A percentile compares a stretch with the other conserved stretches of the same genome.
Conservation (phyloP, 2,113 vertebrate genomes). For the Ranitomeya imitator region DNA sequence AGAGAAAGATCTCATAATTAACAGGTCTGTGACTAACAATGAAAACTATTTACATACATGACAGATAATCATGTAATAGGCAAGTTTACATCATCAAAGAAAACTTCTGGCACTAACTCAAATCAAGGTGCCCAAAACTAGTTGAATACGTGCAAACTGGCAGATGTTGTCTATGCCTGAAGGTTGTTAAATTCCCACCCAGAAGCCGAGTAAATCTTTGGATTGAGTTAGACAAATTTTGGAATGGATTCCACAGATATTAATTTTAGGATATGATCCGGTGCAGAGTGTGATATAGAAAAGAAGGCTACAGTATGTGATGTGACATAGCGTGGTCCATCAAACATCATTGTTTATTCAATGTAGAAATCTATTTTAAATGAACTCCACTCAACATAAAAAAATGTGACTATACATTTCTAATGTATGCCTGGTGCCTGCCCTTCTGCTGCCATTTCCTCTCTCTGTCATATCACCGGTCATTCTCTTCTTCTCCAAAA, state of each 20-base stretch:
- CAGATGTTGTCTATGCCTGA: slow-evolving; percentile 38
- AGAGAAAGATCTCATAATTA: slow-evolving; percentile 24
- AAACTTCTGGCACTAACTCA: slow-evolving; percentile 32
- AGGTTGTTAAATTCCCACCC: slow-evolving; percentile 1
- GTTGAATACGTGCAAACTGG: slow-evolving; percentile 21
- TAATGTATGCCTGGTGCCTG: no score
- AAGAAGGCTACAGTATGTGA: background rate
- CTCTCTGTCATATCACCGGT: no score
- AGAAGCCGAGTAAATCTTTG: background rate
- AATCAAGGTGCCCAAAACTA: slow-evolving; percentile 15
- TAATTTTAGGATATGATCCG: background rate
- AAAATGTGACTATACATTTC: no score
- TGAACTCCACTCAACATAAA: no score
- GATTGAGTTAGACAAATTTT: background rate
- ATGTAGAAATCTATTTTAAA: no score
- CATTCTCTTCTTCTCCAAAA: no score
- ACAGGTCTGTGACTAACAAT: slow-evolving; percentile 27
- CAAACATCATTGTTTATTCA: background rate
- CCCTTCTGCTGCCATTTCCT: no score
- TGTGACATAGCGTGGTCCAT: background rate
- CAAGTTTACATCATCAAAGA: slow-evolving; percentile 46
- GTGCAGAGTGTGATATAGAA: slow-evolving; percentile 36
- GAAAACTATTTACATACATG: slow-evolving; percentile 36
- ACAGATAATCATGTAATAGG: slow-evolving; percentile 38
- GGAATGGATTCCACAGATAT: background rate